Conservation (phyloP, 2,113 vertebrate genomes). For the Rhodinocichla rosea region DNA sequence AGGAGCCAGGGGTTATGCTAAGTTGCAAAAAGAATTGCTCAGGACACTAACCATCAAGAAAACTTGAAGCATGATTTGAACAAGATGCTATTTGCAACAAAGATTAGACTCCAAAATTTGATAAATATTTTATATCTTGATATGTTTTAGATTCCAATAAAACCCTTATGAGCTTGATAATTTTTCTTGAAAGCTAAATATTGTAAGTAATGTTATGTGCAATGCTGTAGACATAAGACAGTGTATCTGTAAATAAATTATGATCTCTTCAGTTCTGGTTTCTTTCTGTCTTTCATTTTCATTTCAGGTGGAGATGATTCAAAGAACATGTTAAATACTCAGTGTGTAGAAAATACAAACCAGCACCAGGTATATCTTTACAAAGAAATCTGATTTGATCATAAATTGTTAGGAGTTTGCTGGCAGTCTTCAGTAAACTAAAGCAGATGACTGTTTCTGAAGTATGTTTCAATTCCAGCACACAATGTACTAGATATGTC, state of each 20-base stretch:
- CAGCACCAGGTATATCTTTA: slow-evolving; percentile 59
- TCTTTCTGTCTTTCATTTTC: neutral
- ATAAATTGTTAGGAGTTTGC: neutral
- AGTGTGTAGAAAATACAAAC: neutral
- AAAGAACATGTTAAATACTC: neutral
- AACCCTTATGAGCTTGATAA: neutral
- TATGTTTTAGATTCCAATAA: neutral
- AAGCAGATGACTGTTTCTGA: neutral
- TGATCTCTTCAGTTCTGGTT: neutral
- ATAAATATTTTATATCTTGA: neutral
- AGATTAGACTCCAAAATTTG: neutral
- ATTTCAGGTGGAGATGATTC: slow-evolving; percentile 29
- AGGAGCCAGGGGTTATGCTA: neutral
- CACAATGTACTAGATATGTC: neutral
- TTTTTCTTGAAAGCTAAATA: neutral
- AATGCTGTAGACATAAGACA: neutral
- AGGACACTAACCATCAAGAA: neutral
- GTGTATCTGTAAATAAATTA: neutral
- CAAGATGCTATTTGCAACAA: neutral
- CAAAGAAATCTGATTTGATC: neutral
- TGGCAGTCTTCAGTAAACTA: neutral
- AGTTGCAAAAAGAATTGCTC: neutral
- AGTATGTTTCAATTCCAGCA: neutral
- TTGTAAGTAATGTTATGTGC: neutral
- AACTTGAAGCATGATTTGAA: neutral